Percentiles rank a stretch among this genome's conserved stretches.
Conservation (phyloP, 2,113 vertebrate species). For the Dasypus novemcinctus region DNA sequence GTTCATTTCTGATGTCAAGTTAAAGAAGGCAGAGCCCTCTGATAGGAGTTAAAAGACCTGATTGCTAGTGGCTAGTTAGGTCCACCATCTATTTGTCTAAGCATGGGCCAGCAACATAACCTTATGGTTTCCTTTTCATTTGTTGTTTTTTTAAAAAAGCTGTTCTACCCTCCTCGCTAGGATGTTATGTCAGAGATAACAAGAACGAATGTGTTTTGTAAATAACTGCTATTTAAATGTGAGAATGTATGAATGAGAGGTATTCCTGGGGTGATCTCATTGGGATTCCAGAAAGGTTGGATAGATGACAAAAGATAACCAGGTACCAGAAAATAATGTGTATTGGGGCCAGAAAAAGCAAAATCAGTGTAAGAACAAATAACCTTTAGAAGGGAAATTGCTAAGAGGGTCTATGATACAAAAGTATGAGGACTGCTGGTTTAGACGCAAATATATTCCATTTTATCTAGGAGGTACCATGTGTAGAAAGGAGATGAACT, state of each 20-base stretch:
- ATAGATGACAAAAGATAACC: background rate
- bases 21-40: background rate
- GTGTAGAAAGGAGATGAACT: background rate
- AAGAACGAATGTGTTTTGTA: background rate
- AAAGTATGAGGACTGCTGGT: background rate
- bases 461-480: background rate
- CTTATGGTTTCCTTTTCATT: background rate
- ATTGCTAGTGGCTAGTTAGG: background rate
- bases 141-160: background rate
- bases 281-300: background rate
- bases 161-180: background rate
- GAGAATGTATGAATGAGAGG: background rate
- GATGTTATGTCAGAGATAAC: background rate
- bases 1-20: background rate
- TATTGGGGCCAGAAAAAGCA: background rate
- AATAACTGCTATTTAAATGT: background rate
- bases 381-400: background rate
- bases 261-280: background rate
- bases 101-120: background rate
- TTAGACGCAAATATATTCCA: background rate
- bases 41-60: too few species aligned
- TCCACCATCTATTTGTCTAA: background rate
- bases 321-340: background rate
- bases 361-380: background rate
- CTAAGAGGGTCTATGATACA: background rate